phyloP scores from a whole-genome alignment of 2,113 vertebrate genomes.

The Oncorhynchus gorbuscha region DNA sequence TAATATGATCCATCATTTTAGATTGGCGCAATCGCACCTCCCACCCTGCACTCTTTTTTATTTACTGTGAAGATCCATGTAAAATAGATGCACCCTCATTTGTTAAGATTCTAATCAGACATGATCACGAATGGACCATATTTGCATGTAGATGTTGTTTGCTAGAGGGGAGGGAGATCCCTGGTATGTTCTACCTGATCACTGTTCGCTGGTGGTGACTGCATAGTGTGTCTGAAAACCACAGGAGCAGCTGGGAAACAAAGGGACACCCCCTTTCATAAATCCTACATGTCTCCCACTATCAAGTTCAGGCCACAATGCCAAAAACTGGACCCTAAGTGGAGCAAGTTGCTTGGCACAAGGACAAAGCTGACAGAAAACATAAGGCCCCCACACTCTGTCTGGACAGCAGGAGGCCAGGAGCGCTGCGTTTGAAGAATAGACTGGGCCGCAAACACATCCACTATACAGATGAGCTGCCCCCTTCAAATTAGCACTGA shows the following conservation, averaged over 20 bases:
- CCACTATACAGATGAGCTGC: conserved; percentile 83
- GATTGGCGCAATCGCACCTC: conserved; percentile 60
- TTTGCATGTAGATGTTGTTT: conserved; percentile 38
- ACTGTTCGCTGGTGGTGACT: conserved; percentile 10
- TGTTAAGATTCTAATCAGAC: conserved; percentile 39
- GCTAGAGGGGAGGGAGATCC: background rate
- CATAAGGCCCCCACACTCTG: conserved; percentile 60
- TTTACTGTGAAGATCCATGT: conserved; percentile 7
- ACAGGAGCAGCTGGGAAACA: conserved; percentile 16
- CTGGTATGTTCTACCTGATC: conserved; percentile 22
- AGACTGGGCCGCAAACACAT: conserved; percentile 69
- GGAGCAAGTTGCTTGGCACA: conserved; percentile 74
- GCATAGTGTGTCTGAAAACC: conserved; percentile 19
- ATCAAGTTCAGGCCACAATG: conserved; percentile 74
- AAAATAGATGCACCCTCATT: conserved; percentile 34
- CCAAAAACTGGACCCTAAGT: conserved; percentile 74
- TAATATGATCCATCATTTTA: conserved; percentile 77
- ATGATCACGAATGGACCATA: conserved; percentile 47
- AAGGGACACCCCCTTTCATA: conserved; percentile 50
- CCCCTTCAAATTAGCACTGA: conserved; percentile 86
- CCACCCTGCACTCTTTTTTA: conserved; percentile 7
- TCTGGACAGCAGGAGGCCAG: conserved; percentile 66
- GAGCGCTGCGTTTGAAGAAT: conserved; percentile 77
- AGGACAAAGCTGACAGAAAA: conserved; percentile 80
- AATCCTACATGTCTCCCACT: conserved; percentile 65